A percentile compares a stretch with the other conserved stretches of the same genome.
Evolutionary conservation across 2,888 invertebrate species (phyloP).

Genomic region (Leptinotarsa peninsularis): DNA sequence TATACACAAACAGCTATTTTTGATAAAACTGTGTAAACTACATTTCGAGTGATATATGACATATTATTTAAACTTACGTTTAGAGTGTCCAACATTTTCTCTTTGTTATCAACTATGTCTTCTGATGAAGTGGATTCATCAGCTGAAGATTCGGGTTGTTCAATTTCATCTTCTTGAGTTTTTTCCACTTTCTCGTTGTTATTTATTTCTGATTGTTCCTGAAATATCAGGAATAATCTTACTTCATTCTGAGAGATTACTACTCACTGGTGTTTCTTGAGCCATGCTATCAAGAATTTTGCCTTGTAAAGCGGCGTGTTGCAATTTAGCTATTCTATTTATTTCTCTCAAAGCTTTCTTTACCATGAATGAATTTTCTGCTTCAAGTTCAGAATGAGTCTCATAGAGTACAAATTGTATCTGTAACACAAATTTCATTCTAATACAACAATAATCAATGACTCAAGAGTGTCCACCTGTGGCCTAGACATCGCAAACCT

Average conservation of each 20-base stretch:
- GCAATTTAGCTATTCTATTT: constrained; percentile 77
- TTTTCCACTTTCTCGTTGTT: constrained; percentile 54
- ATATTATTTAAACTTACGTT: constrained; percentile 38
- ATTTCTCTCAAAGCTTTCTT: constrained; percentile 76
- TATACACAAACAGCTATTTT: too few relatives aligned
- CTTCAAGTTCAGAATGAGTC: constrained; percentile 81
- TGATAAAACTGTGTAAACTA: background rate
- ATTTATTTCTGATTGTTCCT: constrained; percentile 56
- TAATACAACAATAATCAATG: background rate
- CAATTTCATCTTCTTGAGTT: constrained; percentile 37
- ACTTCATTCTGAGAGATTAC: too few relatives aligned
- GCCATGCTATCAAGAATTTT: constrained; percentile 46
- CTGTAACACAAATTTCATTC: constrained; percentile 60
- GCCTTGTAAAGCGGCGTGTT: constrained; percentile 71
- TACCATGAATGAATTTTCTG: constrained; percentile 82
- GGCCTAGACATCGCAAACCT: constrained; percentile 82
- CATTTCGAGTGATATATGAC: background rate
- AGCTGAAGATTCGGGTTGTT: constrained; percentile 20
- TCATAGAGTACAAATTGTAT: constrained; percentile 85
- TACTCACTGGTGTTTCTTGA: background rate
- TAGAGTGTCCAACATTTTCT: constrained; percentile 50
- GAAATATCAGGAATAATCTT: constrained; percentile 25
- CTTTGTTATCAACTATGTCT: constrained; percentile 44
- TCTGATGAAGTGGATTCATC: constrained; percentile 28
- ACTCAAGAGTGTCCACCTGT: constrained; percentile 68